Conservation (phyloP, 2,797 vertebrate species). For the Furcifer pardalis region DNA sequence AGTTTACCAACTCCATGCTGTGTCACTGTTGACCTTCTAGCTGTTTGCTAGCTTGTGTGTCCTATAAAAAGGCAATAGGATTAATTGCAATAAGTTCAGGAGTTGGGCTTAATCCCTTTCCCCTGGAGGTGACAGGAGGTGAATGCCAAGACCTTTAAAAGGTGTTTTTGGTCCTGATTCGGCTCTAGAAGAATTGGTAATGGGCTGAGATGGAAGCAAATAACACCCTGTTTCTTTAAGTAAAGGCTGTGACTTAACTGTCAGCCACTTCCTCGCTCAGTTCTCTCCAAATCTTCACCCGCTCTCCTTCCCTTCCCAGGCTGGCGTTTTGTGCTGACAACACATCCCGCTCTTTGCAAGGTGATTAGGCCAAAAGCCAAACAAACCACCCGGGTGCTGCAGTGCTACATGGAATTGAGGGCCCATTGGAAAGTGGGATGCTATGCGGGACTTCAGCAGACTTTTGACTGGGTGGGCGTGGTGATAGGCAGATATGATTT, state of each 20-base stretch:
- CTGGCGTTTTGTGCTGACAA: slow-evolving; percentile 28
- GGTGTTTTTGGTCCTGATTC: background rate
- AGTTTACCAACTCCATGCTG: background rate
- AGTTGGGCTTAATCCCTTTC: slow-evolving; percentile 2
- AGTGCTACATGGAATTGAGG: slow-evolving; percentile 1
- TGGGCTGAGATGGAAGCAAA: background rate
- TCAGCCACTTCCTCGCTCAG: background rate
- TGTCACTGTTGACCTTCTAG: background rate
- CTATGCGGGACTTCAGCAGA: background rate
- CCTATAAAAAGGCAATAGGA: slow-evolving; percentile 24
- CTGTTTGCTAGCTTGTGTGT: background rate
- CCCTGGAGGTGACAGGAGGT: background rate
- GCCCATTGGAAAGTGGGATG: background rate
- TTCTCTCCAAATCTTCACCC: background rate
- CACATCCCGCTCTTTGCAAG: slow-evolving; percentile 17
- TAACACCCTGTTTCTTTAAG: background rate
- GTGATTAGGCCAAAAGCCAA: slow-evolving; percentile 38
- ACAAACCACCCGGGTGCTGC: slow-evolving; percentile 2
- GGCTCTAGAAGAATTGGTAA: background rate
- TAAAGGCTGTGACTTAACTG: background rate
- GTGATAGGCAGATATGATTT: background rate
- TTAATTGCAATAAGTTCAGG: slow-evolving; percentile 10
- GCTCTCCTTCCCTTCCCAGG: background rate
- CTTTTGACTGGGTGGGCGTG: background rate
- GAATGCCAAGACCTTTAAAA: slow-evolving; percentile 3